Base-by-base conservation (phyloP, 2,888 invertebrate species). In the Emesis furor region DNA sequence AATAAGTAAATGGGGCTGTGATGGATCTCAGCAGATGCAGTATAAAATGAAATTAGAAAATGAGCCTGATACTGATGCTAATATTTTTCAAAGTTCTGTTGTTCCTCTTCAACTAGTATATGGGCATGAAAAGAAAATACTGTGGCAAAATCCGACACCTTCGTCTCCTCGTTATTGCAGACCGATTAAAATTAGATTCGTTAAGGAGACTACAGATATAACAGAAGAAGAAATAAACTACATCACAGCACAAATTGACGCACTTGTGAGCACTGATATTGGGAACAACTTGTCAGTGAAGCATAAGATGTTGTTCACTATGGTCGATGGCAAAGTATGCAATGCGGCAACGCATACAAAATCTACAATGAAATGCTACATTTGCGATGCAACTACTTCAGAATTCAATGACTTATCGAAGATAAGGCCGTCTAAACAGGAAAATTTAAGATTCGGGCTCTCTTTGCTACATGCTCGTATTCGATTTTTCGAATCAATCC, bases 311-410 rank as follows among this genome's bases (percentile, higher is more conserved):
- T 4, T 79, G 4, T 75, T 89, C 7, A 91, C 91, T 24, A 92
- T 92, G 90, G 83, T 92, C 7, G 91, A 92, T 79, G 91, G 84
- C 2, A 92, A 92, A 73, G 89, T 92, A 2, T 91, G 88, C 69
- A 91, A 92, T 88, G 90, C 90, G 67, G 89, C 89, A 5, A 24
- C 24, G 24, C 24, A 24, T 24, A 24, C 24, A 24, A 24, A 24
- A 24, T 24, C 24, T 24, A 24, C 24, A 24, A 24, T 24, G 24
- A 24, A 24, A 55, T 93, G 92, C 72, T 24, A 24, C 24, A 24
- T 24, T 24, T 24, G 24, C 24, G 24, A 24, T 24, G 24, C 24
- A 24, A 24, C 24, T 24, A 24, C 24, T 24, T 24, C 24, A 24
- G 24, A 24, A 24, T 24, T 24, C 24, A 24, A 24, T 24, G 24